phyloP scores from a whole-genome alignment of 2,113 vertebrate species.

The Mohoua ochrocephala region DNA sequence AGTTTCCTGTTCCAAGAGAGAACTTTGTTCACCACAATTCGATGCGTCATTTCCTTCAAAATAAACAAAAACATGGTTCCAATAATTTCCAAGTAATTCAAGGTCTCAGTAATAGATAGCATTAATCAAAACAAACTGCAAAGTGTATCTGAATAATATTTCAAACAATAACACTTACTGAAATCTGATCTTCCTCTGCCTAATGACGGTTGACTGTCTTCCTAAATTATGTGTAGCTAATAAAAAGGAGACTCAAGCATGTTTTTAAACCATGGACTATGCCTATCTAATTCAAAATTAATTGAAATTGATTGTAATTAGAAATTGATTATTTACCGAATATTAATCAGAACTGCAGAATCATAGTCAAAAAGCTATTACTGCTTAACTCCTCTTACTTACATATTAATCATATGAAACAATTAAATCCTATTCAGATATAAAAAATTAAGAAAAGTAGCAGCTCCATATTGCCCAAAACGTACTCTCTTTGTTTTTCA shows the following conservation, averaged over 20 bases:
- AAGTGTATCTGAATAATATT: not conserved
- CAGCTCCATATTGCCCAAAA: not conserved
- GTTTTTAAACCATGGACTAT: not conserved
- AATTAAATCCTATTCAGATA: not conserved
- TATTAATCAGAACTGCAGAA: not conserved
- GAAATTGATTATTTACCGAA: not conserved
- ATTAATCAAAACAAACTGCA: not conserved
- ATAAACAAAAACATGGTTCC: constrained; percentile 14
- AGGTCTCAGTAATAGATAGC: not conserved
- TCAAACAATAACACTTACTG: not conserved
- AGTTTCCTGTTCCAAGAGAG: not conserved
- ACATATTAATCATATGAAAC: not conserved
- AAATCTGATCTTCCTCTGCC: not conserved
- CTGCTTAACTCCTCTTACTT: not conserved
- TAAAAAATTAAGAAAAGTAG: not conserved
- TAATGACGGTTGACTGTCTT: not conserved
- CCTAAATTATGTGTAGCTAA: not conserved
- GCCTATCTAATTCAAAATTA: not conserved
- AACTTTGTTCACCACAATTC: constrained; percentile 13
- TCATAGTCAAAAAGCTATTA: not conserved
- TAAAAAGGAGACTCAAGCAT: not conserved
- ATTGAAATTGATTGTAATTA: not conserved
- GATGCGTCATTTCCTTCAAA: constrained; percentile 45
- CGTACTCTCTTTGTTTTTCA: not conserved
- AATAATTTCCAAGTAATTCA: not conserved